Percentiles rank a stretch among this genome's conserved stretches.
phyloP scores from a whole-genome alignment of 2,888 invertebrate species.

The Brenthis daphne region DNA sequence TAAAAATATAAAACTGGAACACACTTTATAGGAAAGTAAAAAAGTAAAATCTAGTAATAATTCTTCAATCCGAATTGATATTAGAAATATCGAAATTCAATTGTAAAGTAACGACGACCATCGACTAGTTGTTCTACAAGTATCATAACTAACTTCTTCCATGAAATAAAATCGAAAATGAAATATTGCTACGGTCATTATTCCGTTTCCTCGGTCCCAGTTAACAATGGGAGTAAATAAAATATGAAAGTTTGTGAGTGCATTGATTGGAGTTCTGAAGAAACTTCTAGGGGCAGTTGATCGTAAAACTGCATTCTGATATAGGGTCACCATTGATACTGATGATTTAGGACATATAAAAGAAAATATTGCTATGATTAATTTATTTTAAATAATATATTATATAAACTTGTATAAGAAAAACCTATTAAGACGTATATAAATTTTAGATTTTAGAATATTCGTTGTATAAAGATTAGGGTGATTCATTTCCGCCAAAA shows the following conservation, averaged over 20 bases:
- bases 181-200: slow-evolving; percentile 13
- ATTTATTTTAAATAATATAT: neutral
- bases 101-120: slow-evolving; percentile 1
- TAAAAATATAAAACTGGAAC: no score
- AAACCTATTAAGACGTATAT: no score
- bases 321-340: neutral
- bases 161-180: slow-evolving; percentile 12
- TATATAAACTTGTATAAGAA: no score
- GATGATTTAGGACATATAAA: no score
- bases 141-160: slow-evolving; percentile 1
- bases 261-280: slow-evolving; percentile 29
- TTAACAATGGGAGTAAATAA: slow-evolving; percentile 25
- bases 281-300: slow-evolving; percentile 12
- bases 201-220: slow-evolving; percentile 8
- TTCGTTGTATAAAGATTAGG: no score
- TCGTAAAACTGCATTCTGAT: slow-evolving; percentile 14
- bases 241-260: slow-evolving; percentile 27
- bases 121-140: slow-evolving; percentile 12
- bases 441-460: no score
- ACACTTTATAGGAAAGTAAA: neutral
- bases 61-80: neutral
- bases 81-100: slow-evolving; percentile 8
- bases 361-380: no score
- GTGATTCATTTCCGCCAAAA: no score
- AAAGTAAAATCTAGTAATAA: neutral